A percentile compares a stretch with the other conserved stretches of the same genome.
Evolutionary conservation across 1,140 invertebrate species (phyloP).

Genomic region (Drosophila cardini): DNA sequence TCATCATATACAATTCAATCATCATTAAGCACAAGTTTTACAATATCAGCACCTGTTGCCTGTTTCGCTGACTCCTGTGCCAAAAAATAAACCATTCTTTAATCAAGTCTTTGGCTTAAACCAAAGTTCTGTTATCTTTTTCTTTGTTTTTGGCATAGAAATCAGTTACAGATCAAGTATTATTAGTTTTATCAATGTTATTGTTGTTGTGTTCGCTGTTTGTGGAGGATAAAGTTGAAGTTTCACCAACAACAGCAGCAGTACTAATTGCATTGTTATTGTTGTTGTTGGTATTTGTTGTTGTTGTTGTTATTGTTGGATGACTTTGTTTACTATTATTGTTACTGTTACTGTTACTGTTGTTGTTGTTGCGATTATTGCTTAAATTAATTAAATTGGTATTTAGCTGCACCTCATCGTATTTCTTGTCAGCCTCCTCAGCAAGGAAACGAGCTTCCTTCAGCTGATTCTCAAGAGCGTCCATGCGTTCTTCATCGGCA

Average conservation of each 20-base stretch:
- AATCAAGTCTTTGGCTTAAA: neutral
- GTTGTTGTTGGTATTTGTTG: constrained; percentile 55
- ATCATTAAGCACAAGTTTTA: constrained; percentile 74
- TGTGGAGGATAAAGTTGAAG: constrained; percentile 80
- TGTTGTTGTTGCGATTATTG: constrained; percentile 62
- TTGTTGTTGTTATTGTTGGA: constrained; percentile 57
- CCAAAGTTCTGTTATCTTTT: constrained; percentile 19
- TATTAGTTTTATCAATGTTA: constrained; percentile 51
- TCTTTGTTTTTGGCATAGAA: constrained; percentile 62
- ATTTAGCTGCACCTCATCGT: constrained; percentile 97
- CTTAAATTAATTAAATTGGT: constrained; percentile 75
- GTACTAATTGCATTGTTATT: constrained; percentile 75
- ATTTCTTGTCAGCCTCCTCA: constrained; percentile 99
- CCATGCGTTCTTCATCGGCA: constrained; percentile 99
- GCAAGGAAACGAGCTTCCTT: constrained; percentile 99
- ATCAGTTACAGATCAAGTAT: constrained; percentile 67
- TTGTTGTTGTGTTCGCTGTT: constrained; percentile 61
- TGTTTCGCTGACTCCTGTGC: constrained; percentile 64
- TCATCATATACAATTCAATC: constrained; percentile 28
- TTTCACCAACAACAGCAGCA: constrained; percentile 72
- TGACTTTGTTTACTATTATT: constrained; percentile 59
- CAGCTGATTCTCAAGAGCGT: constrained; percentile 98
- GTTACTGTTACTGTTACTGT: constrained; percentile 56
- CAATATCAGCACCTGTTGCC: constrained; percentile 52
- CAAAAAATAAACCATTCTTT: constrained; percentile 37